phyloP scores from a whole-genome alignment of 2,797 vertebrate genomes.

The Rhynchonycteris naso region DNA sequence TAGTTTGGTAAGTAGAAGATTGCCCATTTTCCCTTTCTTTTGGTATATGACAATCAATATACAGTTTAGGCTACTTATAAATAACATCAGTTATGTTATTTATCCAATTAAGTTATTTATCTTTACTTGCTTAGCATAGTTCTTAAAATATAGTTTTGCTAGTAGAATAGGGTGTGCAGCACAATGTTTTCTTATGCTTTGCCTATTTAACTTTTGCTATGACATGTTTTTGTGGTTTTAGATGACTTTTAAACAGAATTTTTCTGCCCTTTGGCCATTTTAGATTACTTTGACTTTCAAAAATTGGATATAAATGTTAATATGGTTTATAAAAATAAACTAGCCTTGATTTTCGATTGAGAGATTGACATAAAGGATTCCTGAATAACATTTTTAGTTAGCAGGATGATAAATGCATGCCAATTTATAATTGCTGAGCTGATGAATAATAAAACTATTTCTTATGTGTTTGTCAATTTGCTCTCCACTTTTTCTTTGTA shows the following conservation, averaged over 20 bases:
- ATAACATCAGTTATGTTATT: neutral
- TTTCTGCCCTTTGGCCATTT: neutral
- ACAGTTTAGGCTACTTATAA: neutral
- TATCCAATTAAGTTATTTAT: neutral
- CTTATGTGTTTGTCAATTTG: neutral
- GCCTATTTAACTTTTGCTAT: slow-evolving; percentile 24
- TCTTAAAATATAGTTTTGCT: slow-evolving; percentile 12
- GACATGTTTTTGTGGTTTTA: slow-evolving; percentile 9
- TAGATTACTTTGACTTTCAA: neutral
- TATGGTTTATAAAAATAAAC: slow-evolving; percentile 32
- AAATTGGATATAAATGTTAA: slow-evolving; percentile 34
- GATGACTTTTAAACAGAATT: neutral
- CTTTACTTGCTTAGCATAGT: slow-evolving; percentile 5
- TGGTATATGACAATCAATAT: neutral
- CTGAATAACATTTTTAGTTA: slow-evolving; percentile 28
- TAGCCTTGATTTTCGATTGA: neutral
- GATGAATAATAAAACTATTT: neutral
- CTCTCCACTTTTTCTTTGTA: neutral
- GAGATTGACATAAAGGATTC: neutral
- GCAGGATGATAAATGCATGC: neutral
- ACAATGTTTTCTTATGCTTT: neutral
- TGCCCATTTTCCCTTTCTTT: neutral
- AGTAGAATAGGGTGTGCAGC: neutral
- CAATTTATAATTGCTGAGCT: neutral
- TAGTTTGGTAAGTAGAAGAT: neutral